Conservation (phyloP, 2,113 vertebrate species). For the Regulus satrapa region DNA sequence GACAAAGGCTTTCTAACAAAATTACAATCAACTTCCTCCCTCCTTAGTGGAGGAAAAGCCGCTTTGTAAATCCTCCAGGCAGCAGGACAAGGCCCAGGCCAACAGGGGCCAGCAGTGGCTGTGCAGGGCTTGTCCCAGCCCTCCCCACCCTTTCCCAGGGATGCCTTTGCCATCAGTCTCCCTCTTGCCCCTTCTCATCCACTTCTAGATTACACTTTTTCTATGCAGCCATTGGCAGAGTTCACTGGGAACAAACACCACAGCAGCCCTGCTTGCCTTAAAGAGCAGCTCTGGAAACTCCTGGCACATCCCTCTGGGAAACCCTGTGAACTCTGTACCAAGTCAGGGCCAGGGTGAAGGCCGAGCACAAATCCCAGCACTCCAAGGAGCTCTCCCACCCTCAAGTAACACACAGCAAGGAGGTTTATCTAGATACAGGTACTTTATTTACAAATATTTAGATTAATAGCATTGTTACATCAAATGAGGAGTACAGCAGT, state of each 20-base stretch:
- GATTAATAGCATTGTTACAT: constrained; percentile 89
- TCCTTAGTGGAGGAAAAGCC: not conserved
- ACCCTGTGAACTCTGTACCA: not conserved
- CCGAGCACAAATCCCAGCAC: not conserved
- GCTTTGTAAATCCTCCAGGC: not conserved
- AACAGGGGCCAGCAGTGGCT: not conserved
- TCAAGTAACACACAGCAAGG: constrained; percentile 8
- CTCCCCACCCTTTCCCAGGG: not conserved
- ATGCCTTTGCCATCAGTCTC: not conserved
- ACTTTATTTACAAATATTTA: constrained; percentile 93
- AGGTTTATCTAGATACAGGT: constrained; percentile 83
- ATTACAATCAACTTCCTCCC: not conserved
- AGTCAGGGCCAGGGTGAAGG: not conserved
- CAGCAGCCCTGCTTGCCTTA: not conserved
- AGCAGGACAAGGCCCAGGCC: not conserved
- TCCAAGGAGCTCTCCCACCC: not conserved
- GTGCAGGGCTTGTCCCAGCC: not conserved
- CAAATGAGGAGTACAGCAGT: constrained; percentile 83
- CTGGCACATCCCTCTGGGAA: not conserved
- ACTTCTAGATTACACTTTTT: not conserved
- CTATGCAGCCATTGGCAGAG: not conserved
- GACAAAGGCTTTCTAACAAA: not conserved
- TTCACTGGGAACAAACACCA: not conserved
- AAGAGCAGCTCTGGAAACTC: not conserved
- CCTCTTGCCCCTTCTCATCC: not conserved